Evolutionary conservation across 1,140 invertebrate species (phyloP).

Genomic region (Diorhabda carinulata): DNA sequence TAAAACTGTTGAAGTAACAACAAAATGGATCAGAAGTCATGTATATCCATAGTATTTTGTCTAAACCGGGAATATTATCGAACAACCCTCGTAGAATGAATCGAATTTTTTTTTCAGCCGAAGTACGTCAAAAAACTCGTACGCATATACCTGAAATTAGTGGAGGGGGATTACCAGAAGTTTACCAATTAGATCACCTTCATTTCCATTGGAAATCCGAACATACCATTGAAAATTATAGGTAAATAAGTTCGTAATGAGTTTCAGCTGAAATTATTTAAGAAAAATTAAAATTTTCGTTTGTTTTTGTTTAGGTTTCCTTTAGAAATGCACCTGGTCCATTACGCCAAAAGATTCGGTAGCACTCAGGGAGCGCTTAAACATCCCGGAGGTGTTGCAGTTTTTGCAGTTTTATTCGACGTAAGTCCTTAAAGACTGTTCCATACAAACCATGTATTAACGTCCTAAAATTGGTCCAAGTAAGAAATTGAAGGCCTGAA

Average conservation of each 20-base stretch:
- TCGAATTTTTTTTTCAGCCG: conserved; percentile 39
- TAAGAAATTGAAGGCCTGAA: too few species aligned
- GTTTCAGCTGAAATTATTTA: not conserved
- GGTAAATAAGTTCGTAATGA: conserved; percentile 33
- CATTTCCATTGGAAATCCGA: conserved; percentile 80
- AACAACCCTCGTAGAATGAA: not conserved
- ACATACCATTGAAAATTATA: conserved; percentile 61
- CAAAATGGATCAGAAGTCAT: too few species aligned
- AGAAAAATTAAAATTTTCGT: not conserved
- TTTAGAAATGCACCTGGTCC: conserved; percentile 68
- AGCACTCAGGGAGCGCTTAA: conserved; percentile 55
- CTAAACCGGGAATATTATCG: too few species aligned
- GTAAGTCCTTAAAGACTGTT: conserved; percentile 44
- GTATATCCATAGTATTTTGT: too few species aligned
- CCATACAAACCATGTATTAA: too few species aligned
- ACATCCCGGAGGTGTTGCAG: conserved; percentile 61
- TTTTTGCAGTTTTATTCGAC: conserved; percentile 66
- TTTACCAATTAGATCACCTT: conserved; percentile 62
- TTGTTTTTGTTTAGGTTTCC: conserved; percentile 47
- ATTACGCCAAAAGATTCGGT: conserved; percentile 58
- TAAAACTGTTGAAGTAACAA: too few species aligned
- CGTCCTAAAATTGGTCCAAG: too few species aligned
- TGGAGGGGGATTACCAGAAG: conserved; percentile 52
- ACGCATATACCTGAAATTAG: conserved; percentile 44
- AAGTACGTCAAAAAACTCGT: conserved; percentile 46